phyloP scores from a whole-genome alignment of 2,797 vertebrate species.

The Scolopax rusticola region DNA sequence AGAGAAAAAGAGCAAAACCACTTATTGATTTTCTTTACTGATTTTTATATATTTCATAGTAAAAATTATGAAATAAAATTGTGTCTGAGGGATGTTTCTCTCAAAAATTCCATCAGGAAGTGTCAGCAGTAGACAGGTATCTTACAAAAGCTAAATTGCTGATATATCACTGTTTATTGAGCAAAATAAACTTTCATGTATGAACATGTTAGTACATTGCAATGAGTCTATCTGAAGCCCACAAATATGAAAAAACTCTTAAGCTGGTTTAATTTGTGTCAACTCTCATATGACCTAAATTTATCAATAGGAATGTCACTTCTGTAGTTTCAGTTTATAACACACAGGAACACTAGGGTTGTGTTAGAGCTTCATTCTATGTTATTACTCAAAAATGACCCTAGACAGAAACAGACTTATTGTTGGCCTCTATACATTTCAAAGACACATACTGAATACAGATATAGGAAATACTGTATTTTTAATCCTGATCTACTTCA shows the following conservation, averaged over 20 bases:
- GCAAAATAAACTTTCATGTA: neutral
- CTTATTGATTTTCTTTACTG: neutral
- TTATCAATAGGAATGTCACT: neutral
- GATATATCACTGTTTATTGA: neutral
- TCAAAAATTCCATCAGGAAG: neutral
- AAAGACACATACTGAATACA: neutral
- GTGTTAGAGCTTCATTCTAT: neutral
- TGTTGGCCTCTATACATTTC: neutral
- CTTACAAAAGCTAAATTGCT: neutral
- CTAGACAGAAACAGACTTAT: neutral
- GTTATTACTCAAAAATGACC: neutral
- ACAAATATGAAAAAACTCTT: neutral
- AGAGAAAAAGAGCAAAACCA: conserved; percentile 49
- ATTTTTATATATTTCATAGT: neutral
- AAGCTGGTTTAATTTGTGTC: neutral
- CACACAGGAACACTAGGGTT: neutral
- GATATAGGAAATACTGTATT: neutral
- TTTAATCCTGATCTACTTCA: conserved; percentile 11
- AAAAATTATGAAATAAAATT: neutral
- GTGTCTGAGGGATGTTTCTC: neutral
- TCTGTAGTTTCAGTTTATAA: neutral
- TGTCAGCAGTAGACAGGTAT: neutral
- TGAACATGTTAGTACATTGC: neutral
- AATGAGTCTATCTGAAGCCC: neutral
- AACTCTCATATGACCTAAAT: neutral